Base-by-base conservation (phyloP, 2,888 invertebrate genomes). In the Xestia sexstrigata region DNA sequence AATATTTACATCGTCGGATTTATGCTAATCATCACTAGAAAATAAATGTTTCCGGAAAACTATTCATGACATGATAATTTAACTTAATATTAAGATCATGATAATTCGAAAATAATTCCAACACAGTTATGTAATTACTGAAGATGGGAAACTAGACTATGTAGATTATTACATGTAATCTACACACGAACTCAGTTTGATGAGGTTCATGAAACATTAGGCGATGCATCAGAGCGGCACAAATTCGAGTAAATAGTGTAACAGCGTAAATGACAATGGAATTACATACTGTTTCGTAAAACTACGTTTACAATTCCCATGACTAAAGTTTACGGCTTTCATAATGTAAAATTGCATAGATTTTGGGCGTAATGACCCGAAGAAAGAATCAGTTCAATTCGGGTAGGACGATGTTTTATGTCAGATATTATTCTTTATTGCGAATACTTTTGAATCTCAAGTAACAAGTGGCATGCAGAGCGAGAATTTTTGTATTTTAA, bases 261-360 rank as follows among this genome's bases (percentile, higher is more conserved):
- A 84, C 78, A 70, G 84, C 79, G 74, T 83, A 87, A 89, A 90
- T 89, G 87, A 92, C 92, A 93, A 92, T 89, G 77, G 89, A 89
- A 93, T 91, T 91, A 87, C 84, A 82, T 70, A 78, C 67, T 69
- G 78, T 84, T 80, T 86, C 74, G 69, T 81, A 86, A 79, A 78
- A 78, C 63, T 70, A 72, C 55, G 67, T 77, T 74, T 66, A 73
- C 60, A 20, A 74, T 88, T 90, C 89, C 88, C 91, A 87, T 87
- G 90, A 82, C 76, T 82, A 85, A 82, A 74, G 85, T 88, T 83
- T 85, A 84, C 67, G 74, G 63, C 76, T 77, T 84, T 86, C 78
- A 67, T 74, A 74, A 81, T 78, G 82, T 79, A 79, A 60, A 78
- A 80, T 83, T 79, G 76, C 76, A 76, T 65, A 74, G 69, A 74